Evolutionary conservation across 2,888 invertebrate species (phyloP).

Genomic region (Horisme vitalbata): DNA sequence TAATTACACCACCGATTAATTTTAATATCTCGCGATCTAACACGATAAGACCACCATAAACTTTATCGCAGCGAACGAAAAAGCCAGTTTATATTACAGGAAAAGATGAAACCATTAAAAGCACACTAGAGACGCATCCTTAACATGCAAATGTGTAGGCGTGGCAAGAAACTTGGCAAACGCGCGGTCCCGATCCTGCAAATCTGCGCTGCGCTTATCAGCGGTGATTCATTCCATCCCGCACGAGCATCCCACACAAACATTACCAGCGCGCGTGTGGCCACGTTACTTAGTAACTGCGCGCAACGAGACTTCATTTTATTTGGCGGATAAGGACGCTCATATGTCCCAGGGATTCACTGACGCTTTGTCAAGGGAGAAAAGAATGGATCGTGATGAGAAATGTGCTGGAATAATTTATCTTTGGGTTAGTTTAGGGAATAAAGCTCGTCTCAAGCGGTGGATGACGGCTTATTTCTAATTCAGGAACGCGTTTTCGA

Average conservation of each 20-base stretch:
- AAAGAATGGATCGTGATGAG: conserved; percentile 73
- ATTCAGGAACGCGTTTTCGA: conserved; percentile 66
- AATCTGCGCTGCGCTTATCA: conserved; percentile 77
- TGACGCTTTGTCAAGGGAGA: conserved; percentile 67
- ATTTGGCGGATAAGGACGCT: conserved; percentile 69
- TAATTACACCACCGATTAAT: conserved; percentile 44
- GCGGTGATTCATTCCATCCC: conserved; percentile 70
- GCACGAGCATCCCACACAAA: conserved; percentile 47
- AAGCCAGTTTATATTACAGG: conserved; percentile 24
- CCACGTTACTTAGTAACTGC: conserved; percentile 60
- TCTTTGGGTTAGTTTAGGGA: conserved; percentile 70
- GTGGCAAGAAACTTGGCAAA: conserved; percentile 56
- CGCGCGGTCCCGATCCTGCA: conserved; percentile 64
- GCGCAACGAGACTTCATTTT: conserved; percentile 62
- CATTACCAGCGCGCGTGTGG: conserved; percentile 44
- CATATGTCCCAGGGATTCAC: conserved; percentile 68
- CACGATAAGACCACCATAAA: conserved; percentile 35
- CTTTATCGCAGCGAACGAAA: conserved; percentile 21
- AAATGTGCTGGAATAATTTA: conserved; percentile 77
- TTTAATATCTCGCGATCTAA: conserved; percentile 46
- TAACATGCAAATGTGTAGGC: conserved; percentile 73
- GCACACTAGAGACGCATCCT: conserved; percentile 46
- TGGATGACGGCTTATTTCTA: conserved; percentile 68
- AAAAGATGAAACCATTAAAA: conserved; percentile 46
- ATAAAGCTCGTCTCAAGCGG: conserved; percentile 62